Base-by-base conservation (phyloP, 2,888 invertebrate genomes). In the Eupithecia subfuscata region DNA sequence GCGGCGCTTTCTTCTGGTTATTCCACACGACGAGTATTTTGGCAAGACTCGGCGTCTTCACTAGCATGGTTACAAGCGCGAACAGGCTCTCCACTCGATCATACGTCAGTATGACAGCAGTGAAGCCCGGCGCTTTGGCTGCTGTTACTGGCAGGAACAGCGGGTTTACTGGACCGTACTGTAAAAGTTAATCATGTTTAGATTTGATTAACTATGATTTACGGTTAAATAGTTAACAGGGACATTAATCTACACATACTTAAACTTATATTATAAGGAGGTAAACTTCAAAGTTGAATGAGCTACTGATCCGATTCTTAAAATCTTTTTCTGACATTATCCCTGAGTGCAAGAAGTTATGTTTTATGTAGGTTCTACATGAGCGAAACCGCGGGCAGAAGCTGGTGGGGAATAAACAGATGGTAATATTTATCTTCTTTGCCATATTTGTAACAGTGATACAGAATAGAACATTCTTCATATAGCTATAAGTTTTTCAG, bases 1-100 rank as follows among this genome's bases (percentile, higher is more conserved):
- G 99, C 64, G 99, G 99, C 77, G 96, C 94, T 91, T 98, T 98
- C 81, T 96, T 96, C 91, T 98, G 99, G 92, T 99, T 98, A 92
- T 99, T 99, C 99, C 99, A 99, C 79, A 99, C 96, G 40, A 99
- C 98, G 48, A 99, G 94, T 80, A 99, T 97, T 95, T 98, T 99
- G 84, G 97, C 97, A 45, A 99, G 95, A 87, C 98, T 98, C 56
- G 98, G 98, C 73, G 98, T 98, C 84, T 97, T 96, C 5, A 98
- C 97, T 74, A 99, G 95, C 90, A 98, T 97, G 84, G 97, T 96
- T 77, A 99, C 97, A 14, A 99, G 95, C 67, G 97, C 96, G 91
- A 98, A 98, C 70, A 99, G 95, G 88, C 98, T 98, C 81, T 98
- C 98, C 30, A 98, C 96, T 77, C 99, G 96, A 92, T 99, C 99